Evolutionary conservation across 2,888 invertebrate genomes (phyloP), one percentile per base, ranked within the genome.

Genomic region (Norana najaformis): DNA sequence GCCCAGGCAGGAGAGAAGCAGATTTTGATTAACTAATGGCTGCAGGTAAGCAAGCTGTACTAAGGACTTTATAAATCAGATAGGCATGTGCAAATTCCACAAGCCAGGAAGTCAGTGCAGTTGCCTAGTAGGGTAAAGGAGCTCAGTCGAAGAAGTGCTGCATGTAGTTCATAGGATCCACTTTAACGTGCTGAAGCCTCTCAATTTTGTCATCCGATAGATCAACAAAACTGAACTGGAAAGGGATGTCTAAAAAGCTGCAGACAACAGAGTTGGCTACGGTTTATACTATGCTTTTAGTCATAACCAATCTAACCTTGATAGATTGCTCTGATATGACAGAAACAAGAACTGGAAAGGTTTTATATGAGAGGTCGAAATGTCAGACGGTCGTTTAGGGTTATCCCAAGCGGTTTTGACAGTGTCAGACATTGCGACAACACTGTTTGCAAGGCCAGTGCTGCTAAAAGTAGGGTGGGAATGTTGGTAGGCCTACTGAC

Each of bases 241-340:
- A 3, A 47, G 47, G 23, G 47, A 23, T 69, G 30, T 69, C 69
- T n/a, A 69, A 69, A n/a, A 30, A 53, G 11, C 53, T 53, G 53
- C 53, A 69, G 69, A 69, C 69, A 69, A 69, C 8, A 69, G 4
- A 69, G 8, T 11, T n/a, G 1, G n/a, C 6, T n/a, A 1, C n/a
- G 69, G 30, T 69, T n/a, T 69, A n/a, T 69, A 11, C 8, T 30
- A 8, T 69, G n/a, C n/a, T n/a, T 69, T 69, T 13, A 69, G 69
- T 69, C 69, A 69, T n/a, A 69, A 69, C n/a, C 69, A 69, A 69
- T 69, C n/a, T 69, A n/a, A 69, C n/a, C 69, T n/a, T n/a, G n/a
- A 30, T 8, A 69, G 69, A 30, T 69, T 69, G 69, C 69, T n/a
- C 47, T 47, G 47, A 47, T 69, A 69, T 30, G 30, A n/a, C n/a